Base-by-base conservation (phyloP, 2,797 vertebrate species). In the Knipowitschia caucasica region DNA sequence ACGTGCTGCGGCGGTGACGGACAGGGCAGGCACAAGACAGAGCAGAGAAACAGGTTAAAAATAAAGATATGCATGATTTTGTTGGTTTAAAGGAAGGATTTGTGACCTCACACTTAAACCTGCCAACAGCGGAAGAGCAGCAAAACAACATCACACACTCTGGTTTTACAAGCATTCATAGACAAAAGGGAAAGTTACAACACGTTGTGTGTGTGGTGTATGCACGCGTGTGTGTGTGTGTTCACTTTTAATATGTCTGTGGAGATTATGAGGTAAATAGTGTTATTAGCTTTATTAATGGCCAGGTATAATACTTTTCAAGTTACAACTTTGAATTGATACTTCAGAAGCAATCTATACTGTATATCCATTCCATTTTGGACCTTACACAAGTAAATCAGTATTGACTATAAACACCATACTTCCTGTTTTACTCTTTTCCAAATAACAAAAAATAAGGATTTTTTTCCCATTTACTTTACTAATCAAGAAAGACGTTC, bases 1-100 rank as follows among this genome's bases (percentile, higher is more conserved):
- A 94, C 92, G 82, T 87, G 85, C 89, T 66, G 89, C 77, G 80
- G 80, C 9, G 25, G 85, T 86, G 89, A 78, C 76, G 55, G 89
- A 79, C 77, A 88, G 82, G 78, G 88, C 85, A 43, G 84, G 59
- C 49, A 59, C 78, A 4, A 1, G 45, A 50, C 5, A 7, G 33
- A 53, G 4, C 3, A 8, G 0, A 34, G 11, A 15, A 12, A 23
- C 2, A 27, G 11, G 24, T 15, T 7, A 18, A 20, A 51, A 51
- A 51, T 18, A 14, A 51, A 51, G 27, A 3, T 15, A 21, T 18
- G 4, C 4, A 7, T 31, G 14, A 26, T 44, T 44, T 23, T 42
- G 39, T 23, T 42, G 21, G 23, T 40, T 40, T 2, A 15, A 9
- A 15, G 15, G n/a, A 5, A 11, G n/a, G 3, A 6, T 45, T 29